Evolutionary conservation across 2,797 vertebrate genomes (phyloP), one percentile per base, ranked within the genome.

Genomic region (Propithecus perrieri): DNA sequence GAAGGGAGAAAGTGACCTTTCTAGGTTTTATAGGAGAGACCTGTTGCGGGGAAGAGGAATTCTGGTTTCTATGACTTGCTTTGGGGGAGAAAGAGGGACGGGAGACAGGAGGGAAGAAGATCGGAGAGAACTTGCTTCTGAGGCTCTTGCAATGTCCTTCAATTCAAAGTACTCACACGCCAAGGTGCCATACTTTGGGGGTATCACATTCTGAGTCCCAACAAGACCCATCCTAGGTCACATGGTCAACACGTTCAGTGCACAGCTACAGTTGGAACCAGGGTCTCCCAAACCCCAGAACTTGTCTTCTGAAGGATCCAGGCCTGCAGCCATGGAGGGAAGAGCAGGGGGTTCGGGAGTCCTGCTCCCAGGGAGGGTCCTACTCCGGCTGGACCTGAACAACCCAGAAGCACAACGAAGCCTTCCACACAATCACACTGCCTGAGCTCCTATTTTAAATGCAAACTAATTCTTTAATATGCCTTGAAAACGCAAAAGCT

Each of bases 401-500:
- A 30, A 5, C 43, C n/a, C 72, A 53, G 79, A 86, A 84, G 38
- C 67, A 18, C 55, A 57, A 20, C 1, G 26, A 89, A 79, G 43
- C 75, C 20, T 43, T 57, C 28, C 35, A 35, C 5, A 26, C n/a
- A 65, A 15, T 59, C 43, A 9, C 75, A 48, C 80, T 74, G 57
- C 48, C 76, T 28, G 20, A 55, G 15, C 3, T 5, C 38, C 50
- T 91, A 59, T 69, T 88, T 53, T 50, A 89, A 84, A 95, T 85
- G 41, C 91, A 96, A 75, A 94, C 9, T 8, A 48, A 61, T 74
- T 90, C 59, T 93, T 88, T 38, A 53, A 38, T 87, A 46, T 89
- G 50, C 79, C 69, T 90, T 86, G 72, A 91, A 92, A 97, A 95
- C 11, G 11, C 30, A 57, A 95, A 96, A 88, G 53, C 74, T 93